These are phyloP conservation scores for Platycheirus rosarum DNA, from an alignment of 2,888 invertebrate species.

Conservation along the genomic window DNA sequence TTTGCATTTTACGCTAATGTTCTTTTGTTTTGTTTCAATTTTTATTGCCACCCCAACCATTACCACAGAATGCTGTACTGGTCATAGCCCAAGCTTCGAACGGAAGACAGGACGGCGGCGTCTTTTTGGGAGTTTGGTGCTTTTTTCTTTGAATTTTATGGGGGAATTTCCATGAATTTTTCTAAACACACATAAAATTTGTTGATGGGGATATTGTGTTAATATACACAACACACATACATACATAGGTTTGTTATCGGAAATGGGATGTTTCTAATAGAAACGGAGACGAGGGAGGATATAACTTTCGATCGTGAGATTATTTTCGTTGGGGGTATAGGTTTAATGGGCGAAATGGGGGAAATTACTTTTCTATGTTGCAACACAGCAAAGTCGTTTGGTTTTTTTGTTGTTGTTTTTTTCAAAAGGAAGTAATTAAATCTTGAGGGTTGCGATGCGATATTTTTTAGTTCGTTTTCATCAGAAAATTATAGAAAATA, in stretches of 20 bases:
- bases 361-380: constrained; percentile 58
- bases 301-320: constrained; percentile 49
- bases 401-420: constrained; percentile 7
- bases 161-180: constrained; percentile 60
- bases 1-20: constrained; percentile 66
- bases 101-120: constrained; percentile 52
- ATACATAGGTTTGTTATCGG: constrained; percentile 24
- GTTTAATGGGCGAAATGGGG: constrained; percentile 51
- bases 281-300: constrained; percentile 10
- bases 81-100: not conserved
- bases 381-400: constrained; percentile 29
- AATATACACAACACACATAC: constrained; percentile 1
- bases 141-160: constrained; percentile 33
- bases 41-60: constrained; percentile 52
- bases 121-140: not conserved
- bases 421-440: constrained; percentile 58
- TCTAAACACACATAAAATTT: constrained; percentile 61
- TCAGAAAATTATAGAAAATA: not conserved
- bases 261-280: constrained; percentile 63
- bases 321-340: constrained; percentile 12
- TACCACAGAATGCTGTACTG: constrained; percentile 25
- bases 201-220: constrained; percentile 25
- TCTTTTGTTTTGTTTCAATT: constrained; percentile 70
- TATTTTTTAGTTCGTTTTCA: constrained; percentile 23
- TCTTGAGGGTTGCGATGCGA: constrained; percentile 21